Base-by-base conservation (phyloP, 2,888 invertebrate genomes). In the Hermaeophaga mercurialis region DNA sequence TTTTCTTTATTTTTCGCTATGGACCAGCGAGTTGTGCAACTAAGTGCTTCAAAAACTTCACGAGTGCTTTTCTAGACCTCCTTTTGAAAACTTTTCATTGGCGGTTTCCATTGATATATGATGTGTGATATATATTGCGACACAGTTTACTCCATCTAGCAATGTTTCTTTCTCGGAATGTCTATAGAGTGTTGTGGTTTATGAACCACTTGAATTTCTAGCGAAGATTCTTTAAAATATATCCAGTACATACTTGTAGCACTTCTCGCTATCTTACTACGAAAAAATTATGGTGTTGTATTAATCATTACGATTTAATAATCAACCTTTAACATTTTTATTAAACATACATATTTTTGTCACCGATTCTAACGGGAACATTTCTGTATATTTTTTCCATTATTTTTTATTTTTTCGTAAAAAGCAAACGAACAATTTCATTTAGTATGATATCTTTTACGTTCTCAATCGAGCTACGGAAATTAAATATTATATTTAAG, bases 61-160 rank as follows among this genome's bases (percentile, higher is more conserved):
- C 52, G 41, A 53, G 52, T 36, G 47, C 41, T 52, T 39, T 43
- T 46, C 44, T 57, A 53, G 39, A 56, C 41, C 24, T 45, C 18
- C 50, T 43, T 52, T 47, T 46, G 41, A 26, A 47, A 52, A 47
- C 8, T 50, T 52, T 56, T 45, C 56, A 26, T 50, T 56, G 46
- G 50, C 52, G 50, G 45, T 43, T 44, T 34, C 52, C 47, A 52
- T 43, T 52, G 56, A 56, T 52, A 56, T 45, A 50, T 44, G 56
- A 56, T 39, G 56, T 46, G 56, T 46, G 56, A 56, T 56, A 56
- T 56, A 56, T 56, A 33, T 34, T 11, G 34, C 47, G 47, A 47
- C 47, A 47, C 22, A 47, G 47, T 47, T 47, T 47, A 47, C 47
- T 47, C 19, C 47, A 12, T 19, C 15, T 12, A n/a, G 22, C 28